phyloP scores from a whole-genome alignment of 2,797 vertebrate genomes.

The Myotis planiceps region DNA sequence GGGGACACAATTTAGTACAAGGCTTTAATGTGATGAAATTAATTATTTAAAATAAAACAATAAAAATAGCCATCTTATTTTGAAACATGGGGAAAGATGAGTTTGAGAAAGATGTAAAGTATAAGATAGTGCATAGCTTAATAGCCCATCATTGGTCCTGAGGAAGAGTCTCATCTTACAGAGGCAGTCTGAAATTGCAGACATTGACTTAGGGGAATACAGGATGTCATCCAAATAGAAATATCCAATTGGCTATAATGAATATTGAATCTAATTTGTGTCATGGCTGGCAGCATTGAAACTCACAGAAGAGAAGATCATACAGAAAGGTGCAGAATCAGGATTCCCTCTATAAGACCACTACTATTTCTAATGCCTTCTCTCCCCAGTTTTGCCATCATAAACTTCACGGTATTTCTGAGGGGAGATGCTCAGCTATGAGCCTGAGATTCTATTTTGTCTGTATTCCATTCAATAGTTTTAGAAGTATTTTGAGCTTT shows the following conservation, averaged over 20 bases:
- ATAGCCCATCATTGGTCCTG: background rate
- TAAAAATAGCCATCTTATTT: background rate
- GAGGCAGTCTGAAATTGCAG: background rate
- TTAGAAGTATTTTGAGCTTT: constrained; percentile 54
- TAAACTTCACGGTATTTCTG: background rate
- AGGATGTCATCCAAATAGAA: background rate
- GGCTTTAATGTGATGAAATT: background rate
- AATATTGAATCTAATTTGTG: background rate
- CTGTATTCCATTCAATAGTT: constrained; percentile 42
- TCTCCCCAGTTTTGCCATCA: background rate
- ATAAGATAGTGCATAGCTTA: background rate
- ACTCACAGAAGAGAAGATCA: background rate
- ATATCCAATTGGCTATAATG: background rate
- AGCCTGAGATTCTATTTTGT: background rate
- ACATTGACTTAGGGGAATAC: background rate
- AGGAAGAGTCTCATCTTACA: background rate
- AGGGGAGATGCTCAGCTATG: background rate
- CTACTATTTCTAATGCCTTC: background rate
- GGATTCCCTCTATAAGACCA: background rate
- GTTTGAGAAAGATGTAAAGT: background rate
- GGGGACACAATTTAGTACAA: background rate
- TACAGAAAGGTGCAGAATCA: background rate
- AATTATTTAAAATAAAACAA: background rate
- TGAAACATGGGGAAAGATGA: background rate
- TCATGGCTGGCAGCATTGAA: background rate